These are phyloP conservation scores for Sanderia malayensis DNA, from an alignment of 30 jellyfish, hydroid and myxozoan species.

Conservation along the genomic window DNA sequence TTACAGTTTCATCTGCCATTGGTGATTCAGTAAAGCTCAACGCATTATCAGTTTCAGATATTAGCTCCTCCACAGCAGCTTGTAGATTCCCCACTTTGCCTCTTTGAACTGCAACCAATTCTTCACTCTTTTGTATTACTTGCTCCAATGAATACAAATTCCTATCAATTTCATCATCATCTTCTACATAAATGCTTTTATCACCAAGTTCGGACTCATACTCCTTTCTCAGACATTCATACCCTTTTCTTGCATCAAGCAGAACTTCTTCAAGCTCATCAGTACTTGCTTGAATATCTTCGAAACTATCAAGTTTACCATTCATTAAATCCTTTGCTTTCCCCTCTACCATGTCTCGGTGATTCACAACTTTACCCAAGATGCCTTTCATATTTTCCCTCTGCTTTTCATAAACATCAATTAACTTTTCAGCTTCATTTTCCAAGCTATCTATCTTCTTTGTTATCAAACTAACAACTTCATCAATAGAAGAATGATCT, in stretches of 20 bases:
- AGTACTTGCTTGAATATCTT: not conserved
- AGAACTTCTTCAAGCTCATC: not conserved
- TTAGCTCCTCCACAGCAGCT: not conserved
- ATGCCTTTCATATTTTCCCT: not conserved
- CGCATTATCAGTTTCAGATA: not conserved
- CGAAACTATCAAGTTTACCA: not conserved
- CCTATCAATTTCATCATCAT: not conserved
- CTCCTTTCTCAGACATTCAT: not conserved
- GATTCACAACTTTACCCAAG: not conserved
- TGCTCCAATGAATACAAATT: not conserved
- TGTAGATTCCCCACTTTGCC: not conserved
- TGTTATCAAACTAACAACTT: not conserved
- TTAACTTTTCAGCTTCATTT: not conserved
- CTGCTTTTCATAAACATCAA: not conserved
- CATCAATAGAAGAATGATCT: not conserved
- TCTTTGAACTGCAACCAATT: constrained; percentile 5
- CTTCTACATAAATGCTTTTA: not conserved
- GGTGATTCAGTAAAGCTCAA: not conserved
- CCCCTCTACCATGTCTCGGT: not conserved
- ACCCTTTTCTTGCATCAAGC: not conserved
- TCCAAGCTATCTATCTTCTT: not conserved
- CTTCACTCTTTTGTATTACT: not conserved
- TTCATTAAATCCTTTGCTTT: not conserved
- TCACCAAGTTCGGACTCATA: not conserved
- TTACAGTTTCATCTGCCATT: constrained; percentile 13